Base-by-base conservation (phyloP, 2,797 vertebrate genomes). In the Cetoscarus ocellatus region DNA sequence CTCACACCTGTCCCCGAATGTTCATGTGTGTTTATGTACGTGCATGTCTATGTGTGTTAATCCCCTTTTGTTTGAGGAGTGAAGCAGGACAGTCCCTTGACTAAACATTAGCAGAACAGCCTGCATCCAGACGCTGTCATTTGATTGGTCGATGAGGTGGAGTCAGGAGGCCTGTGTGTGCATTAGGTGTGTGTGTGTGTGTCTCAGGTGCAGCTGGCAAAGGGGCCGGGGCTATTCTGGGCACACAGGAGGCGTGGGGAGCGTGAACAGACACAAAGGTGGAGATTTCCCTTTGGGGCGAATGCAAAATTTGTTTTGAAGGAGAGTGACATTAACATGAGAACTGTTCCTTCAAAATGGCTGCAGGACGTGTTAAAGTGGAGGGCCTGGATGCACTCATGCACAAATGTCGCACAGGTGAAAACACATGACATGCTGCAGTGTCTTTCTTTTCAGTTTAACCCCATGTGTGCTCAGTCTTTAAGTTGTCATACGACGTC, bases 31-130 rank as follows among this genome's bases (percentile, higher is more conserved):
- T 63, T 49, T 65, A 50, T 62, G 27, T 64, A 36, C 49, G 19
- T 58, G 50, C 50, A 54, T 70, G 42, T 70, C 27, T 68, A 10
- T 56, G 68, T 62, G n/a, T 58, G 56, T 80, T 83, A 83, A 82
- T 83, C 80, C 61, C 44, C 47, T 36, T 61, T 79, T 90, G 84
- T 91, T 87, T 84, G 83, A 65, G 18, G 54, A 87, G 78, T 50
- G 65, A 73, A 73, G 65, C 36, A 3, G 76, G 77, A 72, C 64
- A 43, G 35, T 61, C 70, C 58, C 75, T 65, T 5, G 43, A 76
- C 73, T 75, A 84, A 88, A 86, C 79, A 77, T 90, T 85, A 83
- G 61, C 61, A 83, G 73, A 90, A 84, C 82, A 27, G 68, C 71
- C 58, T 67, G 50, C 52, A 59, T 83, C 85, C 58, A 80, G 50